Conservation (phyloP, 2,797 vertebrate species). For the Eulemur albifrons region DNA sequence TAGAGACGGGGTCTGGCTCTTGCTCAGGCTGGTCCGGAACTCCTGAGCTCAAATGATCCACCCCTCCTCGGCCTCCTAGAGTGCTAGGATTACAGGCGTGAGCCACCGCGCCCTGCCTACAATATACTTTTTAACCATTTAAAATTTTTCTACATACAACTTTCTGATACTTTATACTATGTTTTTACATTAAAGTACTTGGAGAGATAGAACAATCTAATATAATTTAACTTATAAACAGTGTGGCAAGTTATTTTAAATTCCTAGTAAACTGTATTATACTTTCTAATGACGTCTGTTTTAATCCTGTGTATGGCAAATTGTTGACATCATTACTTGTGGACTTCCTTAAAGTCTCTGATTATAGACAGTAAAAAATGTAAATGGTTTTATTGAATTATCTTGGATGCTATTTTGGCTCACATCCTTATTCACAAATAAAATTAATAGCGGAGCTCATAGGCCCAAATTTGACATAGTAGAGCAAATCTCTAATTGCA, state of each 20-base stretch:
- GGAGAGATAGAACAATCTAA: background rate
- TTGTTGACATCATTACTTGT: background rate
- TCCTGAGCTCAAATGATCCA: too few relatives aligned
- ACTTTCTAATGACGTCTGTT: conserved; percentile 8
- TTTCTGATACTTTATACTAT: conserved; percentile 8
- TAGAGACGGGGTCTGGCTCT: too few relatives aligned
- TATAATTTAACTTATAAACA: background rate
- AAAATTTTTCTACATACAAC: background rate
- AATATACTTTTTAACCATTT: background rate
- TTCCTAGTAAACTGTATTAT: background rate
- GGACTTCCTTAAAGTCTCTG: background rate
- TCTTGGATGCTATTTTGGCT: conserved; percentile 1
- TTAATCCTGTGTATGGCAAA: background rate
- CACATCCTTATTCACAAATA: conserved; percentile 2
- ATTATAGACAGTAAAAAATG: background rate
- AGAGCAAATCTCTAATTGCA: background rate
- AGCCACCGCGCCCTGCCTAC: background rate
- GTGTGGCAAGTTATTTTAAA: background rate
- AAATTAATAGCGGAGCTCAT: background rate
- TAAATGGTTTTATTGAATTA: background rate
- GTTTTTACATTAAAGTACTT: conserved; percentile 23
- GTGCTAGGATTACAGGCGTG: too few relatives aligned
- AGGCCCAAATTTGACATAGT: background rate
- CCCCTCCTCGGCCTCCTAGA: too few relatives aligned
- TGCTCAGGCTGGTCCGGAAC: too few relatives aligned